Evolutionary conservation across 2,797 vertebrate genomes (phyloP), one percentile per base, ranked within the genome.

Genomic region (Poecilia gillii): DNA sequence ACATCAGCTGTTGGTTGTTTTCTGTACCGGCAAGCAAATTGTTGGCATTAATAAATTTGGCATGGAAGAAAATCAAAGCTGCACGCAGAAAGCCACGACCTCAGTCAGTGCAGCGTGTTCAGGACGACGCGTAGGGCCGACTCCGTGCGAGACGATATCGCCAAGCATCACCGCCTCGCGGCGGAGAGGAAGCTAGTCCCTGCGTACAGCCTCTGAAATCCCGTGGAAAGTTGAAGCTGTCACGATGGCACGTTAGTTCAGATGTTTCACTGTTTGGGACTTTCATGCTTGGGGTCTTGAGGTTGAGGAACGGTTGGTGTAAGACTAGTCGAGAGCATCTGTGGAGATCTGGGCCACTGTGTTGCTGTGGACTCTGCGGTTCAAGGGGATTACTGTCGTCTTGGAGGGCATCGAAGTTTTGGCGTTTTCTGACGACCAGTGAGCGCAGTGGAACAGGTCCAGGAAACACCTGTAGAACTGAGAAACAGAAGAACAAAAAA

Each of bases 391-490:
- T 11, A 88, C 85, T 0, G 92, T 97, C 25, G 93, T 95, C 88
- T 96, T 97, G 72, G 92, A 96, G 51, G 91, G 93, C 81, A 92
- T 90, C 0, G 86, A 90, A 36, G 85, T 95, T 81, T 92, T 84
- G 76, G 90, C 85, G 0, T 94, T 94, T 73, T 86, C 77, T 8
- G 74, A 53, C 6, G 90, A 91, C 89, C 89, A 85, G 80, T 78
- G 55, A 1, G 94, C 74, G 53, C 96, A 96, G 78, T 92, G 94
- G 80, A 97, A 96, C 83, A 97, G 90, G 75, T 90, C 91, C 75
- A 96, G 90, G 93, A 97, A 97, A 89, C 96, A 97, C 90, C 93
- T 96, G 93, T 97, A 96, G 93, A 97, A 97, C 97, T 97, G 92
- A 78, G 89, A 86, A 47, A 25, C 46, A 85, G 33, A 84, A 2